Base-by-base conservation (phyloP, 2,888 invertebrate genomes). In the Microctonus brassicae region DNA sequence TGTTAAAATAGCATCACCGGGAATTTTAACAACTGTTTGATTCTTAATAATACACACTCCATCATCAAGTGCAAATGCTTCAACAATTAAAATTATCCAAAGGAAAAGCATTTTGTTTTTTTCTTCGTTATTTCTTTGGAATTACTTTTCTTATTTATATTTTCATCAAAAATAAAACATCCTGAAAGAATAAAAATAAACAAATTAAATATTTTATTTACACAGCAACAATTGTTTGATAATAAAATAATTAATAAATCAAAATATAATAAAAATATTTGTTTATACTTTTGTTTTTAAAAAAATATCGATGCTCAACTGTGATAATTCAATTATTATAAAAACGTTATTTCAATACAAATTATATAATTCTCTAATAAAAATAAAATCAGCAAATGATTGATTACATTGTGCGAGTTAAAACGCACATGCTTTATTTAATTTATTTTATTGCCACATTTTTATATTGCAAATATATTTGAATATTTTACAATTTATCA, bases 1-100 rank as follows among this genome's bases (percentile, higher is more conserved):
- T 29, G 84, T 81, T 42, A 87, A 72, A 36, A 86, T 78, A 33
- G 83, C 86, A 26, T 87, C 84, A 0, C 86, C 87, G 6, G 84
- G 76, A 22, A 77, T 78, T 69, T 87, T 85, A 61, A 83, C 57
- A 34, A 86, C 73, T 20, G 85, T 81, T 34, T 77, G 81, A 75
- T 83, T 86, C 78, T 79, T 82, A 47, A 72, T 67, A 76, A 62
- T 20, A 73, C 64, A 63, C 34, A 74, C 33, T 83, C 80, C 47
- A 78, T 62, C 68, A 76, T 78, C 53, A 73, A 73, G 24, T 76
- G 66, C 47, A 74, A 60, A 17, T 65, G 63, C 52, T 77, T 62
- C 36, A 78, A 57, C 39, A 39, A 79, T 53, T 33, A 78, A 73
- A 34, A 78, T 55, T 13, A 71, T 62, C 61, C 60, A 66, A 17